Conservation (phyloP, 1,140 invertebrate genomes). For the Acyrthosiphon pisum region DNA sequence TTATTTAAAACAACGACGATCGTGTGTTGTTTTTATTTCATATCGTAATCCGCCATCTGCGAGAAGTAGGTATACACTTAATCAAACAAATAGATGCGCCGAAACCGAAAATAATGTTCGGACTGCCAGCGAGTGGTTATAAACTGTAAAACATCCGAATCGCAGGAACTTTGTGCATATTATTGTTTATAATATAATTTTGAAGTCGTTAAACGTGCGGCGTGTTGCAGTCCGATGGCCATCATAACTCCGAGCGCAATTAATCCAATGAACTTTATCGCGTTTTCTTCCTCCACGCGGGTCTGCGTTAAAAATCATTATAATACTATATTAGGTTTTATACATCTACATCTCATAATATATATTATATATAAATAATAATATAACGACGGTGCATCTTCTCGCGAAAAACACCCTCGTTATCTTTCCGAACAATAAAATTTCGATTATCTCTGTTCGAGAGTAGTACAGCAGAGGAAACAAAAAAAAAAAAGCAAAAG, state of each 20-base stretch:
- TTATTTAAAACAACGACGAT: neutral
- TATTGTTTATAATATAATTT: neutral
- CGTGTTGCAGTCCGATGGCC: neutral
- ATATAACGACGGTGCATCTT: neutral
- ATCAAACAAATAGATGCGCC: too few relatives aligned
- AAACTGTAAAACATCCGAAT: neutral
- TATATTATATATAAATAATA: neutral
- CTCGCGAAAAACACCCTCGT: slow-evolving; percentile 51
- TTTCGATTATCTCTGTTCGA: slow-evolving; percentile 56
- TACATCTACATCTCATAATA: neutral
- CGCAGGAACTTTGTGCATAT: neutral
- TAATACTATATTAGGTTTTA: neutral
- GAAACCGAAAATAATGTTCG: neutral
- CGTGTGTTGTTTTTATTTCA: neutral
- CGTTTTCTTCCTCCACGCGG: neutral
- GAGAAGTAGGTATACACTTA: neutral
- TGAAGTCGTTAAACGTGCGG: neutral
- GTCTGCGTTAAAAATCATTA: neutral
- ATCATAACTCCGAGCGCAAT: neutral
- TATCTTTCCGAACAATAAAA: slow-evolving; percentile 57
- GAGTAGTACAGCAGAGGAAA: neutral
- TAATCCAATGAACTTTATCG: neutral
- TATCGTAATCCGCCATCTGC: neutral
- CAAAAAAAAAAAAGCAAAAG: slow-evolving; percentile 15
- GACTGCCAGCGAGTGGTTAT: neutral